These are phyloP conservation scores for Cryptocephalus moraei DNA, from an alignment of 2,888 invertebrate genomes.

Conservation along the genomic window DNA sequence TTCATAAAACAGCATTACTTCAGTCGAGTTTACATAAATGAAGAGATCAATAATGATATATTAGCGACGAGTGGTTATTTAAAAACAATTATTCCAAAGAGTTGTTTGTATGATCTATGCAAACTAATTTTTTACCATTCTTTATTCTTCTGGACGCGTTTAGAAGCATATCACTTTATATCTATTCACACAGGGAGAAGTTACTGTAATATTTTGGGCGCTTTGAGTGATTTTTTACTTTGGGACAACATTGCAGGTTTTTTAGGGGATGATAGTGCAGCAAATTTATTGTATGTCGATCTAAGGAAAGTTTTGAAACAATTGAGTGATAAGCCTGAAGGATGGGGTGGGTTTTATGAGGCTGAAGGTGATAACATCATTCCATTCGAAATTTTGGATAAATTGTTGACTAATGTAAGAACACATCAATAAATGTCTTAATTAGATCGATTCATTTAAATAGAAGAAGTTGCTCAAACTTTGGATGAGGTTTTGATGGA, in stretches of 20 bases:
- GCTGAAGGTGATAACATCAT: neutral
- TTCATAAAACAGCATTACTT: neutral
- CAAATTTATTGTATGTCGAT: neutral
- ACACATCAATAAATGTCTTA: no score
- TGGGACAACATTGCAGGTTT: neutral
- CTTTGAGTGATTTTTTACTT: neutral
- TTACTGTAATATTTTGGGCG: neutral
- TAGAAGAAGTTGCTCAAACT: no score
- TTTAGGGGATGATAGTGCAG: neutral
- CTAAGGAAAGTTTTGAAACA: neutral
- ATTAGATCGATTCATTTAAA: no score
- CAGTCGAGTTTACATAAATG: neutral
- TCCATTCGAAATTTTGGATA: neutral
- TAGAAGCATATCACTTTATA: neutral
- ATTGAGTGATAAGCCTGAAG: neutral
- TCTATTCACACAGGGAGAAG: neutral
- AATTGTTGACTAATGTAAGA: neutral
- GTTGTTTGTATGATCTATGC: neutral
- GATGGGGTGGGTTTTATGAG: neutral
- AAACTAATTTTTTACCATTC: neutral
- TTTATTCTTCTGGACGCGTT: neutral
- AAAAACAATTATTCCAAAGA: neutral
- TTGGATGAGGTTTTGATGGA: no score
- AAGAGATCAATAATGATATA: conserved; percentile 1
- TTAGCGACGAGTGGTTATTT: neutral